Evolutionary conservation across 2,797 vertebrate genomes (phyloP), one percentile per base, ranked within the genome.

Genomic region (Eulemur coronatus): DNA sequence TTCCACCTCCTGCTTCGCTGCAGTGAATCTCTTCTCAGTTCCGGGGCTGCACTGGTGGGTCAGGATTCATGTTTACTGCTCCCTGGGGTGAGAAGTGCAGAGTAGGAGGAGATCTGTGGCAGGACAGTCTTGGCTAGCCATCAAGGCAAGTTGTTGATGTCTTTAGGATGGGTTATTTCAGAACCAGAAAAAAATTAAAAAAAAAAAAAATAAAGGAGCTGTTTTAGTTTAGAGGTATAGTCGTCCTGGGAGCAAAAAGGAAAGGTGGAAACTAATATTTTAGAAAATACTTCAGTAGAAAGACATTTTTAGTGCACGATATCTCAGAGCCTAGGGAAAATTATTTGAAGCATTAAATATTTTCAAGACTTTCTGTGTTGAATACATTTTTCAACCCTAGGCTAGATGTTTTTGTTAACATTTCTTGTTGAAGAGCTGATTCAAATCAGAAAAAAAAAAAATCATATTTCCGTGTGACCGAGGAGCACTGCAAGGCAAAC

Each of bases 331-430:
- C 63, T 96, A 70, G 14, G 84, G 50, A 92, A 97, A 97, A 97
- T 97, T 98, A 98, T 97, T 97, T 97, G 97, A 97, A 96, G 88
- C 67, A 95, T 97, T 98, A 97, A 98, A 97, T 97, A 98, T 97
- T 98, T 97, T 97, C 96, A 90, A 96, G 87, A 95, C 79, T 97
- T 82, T 92, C 78, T 92, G 20, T 82, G 59, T 69, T 96, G 92
- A 96, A 97, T 97, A 94, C 86, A 97, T 97, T 97, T 97, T 95
- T 91, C 96, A 96, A 97, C 90, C 89, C 61, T 79, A 96, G 84
- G 94, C 86, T 97, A 93, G 81, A 95, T 73, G 55, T 92, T 96
- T 97, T 90, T 84, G 87, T 95, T 97, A 97, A 95, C 79, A 95
- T 95, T 97, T 97, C 92, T 96, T 78, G 30, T 87, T 95, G 48